Percentiles rank a stretch among this genome's conserved stretches.
These are phyloP conservation scores for Datnioides undecimradiatus DNA, from an alignment of 2,113 vertebrate species.

Conservation along the genomic window DNA sequence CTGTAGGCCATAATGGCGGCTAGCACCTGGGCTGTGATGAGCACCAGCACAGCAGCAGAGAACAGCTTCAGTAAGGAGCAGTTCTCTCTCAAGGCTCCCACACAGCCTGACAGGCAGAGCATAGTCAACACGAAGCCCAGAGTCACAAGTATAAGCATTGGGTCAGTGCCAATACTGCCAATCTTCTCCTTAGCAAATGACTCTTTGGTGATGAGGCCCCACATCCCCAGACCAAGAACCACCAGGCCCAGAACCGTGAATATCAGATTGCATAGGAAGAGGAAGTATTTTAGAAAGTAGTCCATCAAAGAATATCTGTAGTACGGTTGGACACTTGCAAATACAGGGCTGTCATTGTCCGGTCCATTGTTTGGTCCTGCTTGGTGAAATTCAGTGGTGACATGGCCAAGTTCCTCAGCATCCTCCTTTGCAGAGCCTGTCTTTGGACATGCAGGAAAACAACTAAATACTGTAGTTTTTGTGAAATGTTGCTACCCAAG, in stretches of 20 bases:
- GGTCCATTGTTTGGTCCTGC: slow-evolving; percentile 9
- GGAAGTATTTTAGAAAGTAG: slow-evolving; percentile 84
- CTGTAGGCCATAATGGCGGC: slow-evolving; percentile 80
- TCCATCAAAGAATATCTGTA: slow-evolving; percentile 59
- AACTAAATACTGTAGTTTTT: neutral
- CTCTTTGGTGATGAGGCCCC: slow-evolving; percentile 90
- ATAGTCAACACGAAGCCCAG: slow-evolving; percentile 78
- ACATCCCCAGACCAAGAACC: slow-evolving; percentile 85
- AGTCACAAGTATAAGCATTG: slow-evolving; percentile 87
- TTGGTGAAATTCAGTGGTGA: slow-evolving; percentile 42
- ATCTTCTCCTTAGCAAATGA: slow-evolving; percentile 81
- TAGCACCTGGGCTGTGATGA: slow-evolving; percentile 83
- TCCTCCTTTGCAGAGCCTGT: slow-evolving; percentile 22
- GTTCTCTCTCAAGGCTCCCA: slow-evolving; percentile 88
- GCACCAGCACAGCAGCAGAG: slow-evolving; percentile 68
- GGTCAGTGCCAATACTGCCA: slow-evolving; percentile 83
- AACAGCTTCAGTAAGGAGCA: slow-evolving; percentile 87
- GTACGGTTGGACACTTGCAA: slow-evolving; percentile 7
- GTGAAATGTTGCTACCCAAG: neutral
- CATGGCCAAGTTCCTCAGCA: slow-evolving; percentile 20
- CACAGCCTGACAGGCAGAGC: slow-evolving; percentile 87
- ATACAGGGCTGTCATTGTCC: slow-evolving; percentile 4
- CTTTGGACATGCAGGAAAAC: slow-evolving; percentile 62
- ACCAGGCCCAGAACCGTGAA: slow-evolving; percentile 87
- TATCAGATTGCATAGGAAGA: slow-evolving; percentile 87